Evolutionary conservation across 2,888 invertebrate genomes (phyloP).

Genomic region (Tenthredo mesomela): DNA sequence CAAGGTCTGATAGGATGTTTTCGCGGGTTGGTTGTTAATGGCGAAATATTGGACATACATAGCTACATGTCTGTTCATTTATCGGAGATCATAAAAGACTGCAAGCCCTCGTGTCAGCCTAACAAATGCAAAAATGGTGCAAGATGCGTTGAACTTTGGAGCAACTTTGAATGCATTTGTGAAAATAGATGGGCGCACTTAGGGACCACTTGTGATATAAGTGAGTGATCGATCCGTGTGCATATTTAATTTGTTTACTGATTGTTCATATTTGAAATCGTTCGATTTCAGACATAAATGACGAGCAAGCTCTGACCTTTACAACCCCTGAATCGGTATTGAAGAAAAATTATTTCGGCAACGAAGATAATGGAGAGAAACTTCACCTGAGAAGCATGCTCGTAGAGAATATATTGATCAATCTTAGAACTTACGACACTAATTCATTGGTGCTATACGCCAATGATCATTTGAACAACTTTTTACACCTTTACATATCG

Average conservation of each 20-base stretch:
- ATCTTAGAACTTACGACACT: slow-evolving; percentile 91
- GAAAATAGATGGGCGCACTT: slow-evolving; percentile 96
- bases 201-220: slow-evolving; percentile 93
- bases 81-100: slow-evolving; percentile 95
- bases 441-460: slow-evolving; percentile 92
- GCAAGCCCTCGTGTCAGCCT: slow-evolving; percentile 96
- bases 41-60: slow-evolving; percentile 93
- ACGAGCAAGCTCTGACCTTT: slow-evolving; percentile 91
- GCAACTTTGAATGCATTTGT: slow-evolving; percentile 94
- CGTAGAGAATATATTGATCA: slow-evolving; percentile 90
- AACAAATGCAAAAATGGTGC: slow-evolving; percentile 96
- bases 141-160: slow-evolving; percentile 94
- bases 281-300: slow-evolving; percentile 88
- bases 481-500: slow-evolving; percentile 92
- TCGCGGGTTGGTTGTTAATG: slow-evolving; percentile 94
- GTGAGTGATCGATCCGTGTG: slow-evolving; percentile 80
- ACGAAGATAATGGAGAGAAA: slow-evolving; percentile 82
- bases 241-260: not conserved
- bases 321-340: slow-evolving; percentile 89
- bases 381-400: slow-evolving; percentile 86
- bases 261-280: slow-evolving; percentile 23
- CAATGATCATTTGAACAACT: slow-evolving; percentile 96
- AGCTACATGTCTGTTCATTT: slow-evolving; percentile 95
- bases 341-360: slow-evolving; percentile 88
- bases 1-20: slow-evolving; percentile 97